Evolutionary conservation across 53 echinoderm and acorn worm genomes (phyloP).

Genomic region (Paelopatides confundens): DNA sequence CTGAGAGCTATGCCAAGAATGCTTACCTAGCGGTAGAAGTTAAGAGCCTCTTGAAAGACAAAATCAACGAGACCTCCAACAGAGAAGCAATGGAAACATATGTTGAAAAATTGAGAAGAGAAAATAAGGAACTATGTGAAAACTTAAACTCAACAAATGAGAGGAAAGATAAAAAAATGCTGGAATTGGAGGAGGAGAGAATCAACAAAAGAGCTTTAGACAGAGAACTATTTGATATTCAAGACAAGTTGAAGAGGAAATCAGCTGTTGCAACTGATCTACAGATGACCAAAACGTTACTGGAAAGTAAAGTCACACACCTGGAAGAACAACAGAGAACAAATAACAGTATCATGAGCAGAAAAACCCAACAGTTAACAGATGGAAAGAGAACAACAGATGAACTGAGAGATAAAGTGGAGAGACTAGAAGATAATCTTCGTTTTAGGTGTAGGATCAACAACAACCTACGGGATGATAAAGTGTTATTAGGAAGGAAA

Average conservation of each 20-base stretch:
- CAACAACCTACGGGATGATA: neutral
- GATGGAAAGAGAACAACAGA: neutral
- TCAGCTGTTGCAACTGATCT: neutral
- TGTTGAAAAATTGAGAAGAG: neutral
- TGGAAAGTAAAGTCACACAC: neutral
- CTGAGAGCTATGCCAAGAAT: neutral
- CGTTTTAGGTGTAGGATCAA: neutral
- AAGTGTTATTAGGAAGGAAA: neutral
- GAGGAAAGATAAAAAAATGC: neutral
- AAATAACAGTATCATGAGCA: neutral
- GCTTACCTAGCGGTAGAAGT: neutral
- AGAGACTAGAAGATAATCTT: neutral
- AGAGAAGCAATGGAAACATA: neutral
- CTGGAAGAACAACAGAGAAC: neutral
- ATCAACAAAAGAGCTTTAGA: neutral
- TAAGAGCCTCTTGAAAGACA: neutral
- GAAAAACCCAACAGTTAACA: neutral
- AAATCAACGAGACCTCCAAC: neutral
- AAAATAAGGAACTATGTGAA: neutral
- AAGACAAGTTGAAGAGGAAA: neutral
- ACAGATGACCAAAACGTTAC: neutral
- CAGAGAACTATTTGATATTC: neutral
- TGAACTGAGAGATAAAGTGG: slow-evolving; percentile 7
- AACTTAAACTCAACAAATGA: neutral
- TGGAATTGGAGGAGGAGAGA: neutral